A percentile compares a stretch with the other conserved stretches of the same genome.
Evolutionary conservation across 2,113 vertebrate genomes (phyloP).

Genomic region (Anhinga anhinga): DNA sequence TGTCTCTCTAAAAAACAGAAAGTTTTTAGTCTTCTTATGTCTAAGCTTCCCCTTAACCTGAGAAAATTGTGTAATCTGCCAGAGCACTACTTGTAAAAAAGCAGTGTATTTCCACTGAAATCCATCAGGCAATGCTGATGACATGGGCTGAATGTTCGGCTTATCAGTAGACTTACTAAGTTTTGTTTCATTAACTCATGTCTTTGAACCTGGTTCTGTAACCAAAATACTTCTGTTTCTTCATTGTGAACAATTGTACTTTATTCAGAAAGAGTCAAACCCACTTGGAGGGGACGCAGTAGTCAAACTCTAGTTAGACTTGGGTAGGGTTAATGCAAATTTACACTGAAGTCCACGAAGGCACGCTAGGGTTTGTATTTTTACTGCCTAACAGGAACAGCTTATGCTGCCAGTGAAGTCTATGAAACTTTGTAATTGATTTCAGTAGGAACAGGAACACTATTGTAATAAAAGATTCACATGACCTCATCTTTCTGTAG

Average conservation of each 20-base stretch:
- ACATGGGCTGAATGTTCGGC: neutral
- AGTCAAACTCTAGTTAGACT: neutral
- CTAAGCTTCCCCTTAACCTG: neutral
- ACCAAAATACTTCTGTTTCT: neutral
- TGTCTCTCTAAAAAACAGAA: neutral
- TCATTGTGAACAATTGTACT: neutral
- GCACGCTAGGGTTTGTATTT: neutral
- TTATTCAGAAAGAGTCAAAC: neutral
- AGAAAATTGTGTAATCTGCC: neutral
- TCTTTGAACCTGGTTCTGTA: neutral
- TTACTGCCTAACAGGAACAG: neutral
- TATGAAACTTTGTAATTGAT: neutral
- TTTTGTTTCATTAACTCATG: neutral
- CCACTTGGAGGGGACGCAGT: neutral
- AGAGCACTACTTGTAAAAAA: neutral
- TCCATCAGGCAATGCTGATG: neutral
- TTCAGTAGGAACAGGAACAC: neutral
- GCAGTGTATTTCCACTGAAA: neutral
- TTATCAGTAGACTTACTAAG: neutral
- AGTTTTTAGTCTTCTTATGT: neutral
- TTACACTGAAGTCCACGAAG: neutral
- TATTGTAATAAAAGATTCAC: neutral
- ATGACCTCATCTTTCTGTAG: conserved; percentile 32
- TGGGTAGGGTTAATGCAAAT: neutral
- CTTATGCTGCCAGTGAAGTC: neutral